These are phyloP conservation scores for Cephalotes varians DNA, from an alignment of 2,888 invertebrate species.

Conservation along the genomic window DNA sequence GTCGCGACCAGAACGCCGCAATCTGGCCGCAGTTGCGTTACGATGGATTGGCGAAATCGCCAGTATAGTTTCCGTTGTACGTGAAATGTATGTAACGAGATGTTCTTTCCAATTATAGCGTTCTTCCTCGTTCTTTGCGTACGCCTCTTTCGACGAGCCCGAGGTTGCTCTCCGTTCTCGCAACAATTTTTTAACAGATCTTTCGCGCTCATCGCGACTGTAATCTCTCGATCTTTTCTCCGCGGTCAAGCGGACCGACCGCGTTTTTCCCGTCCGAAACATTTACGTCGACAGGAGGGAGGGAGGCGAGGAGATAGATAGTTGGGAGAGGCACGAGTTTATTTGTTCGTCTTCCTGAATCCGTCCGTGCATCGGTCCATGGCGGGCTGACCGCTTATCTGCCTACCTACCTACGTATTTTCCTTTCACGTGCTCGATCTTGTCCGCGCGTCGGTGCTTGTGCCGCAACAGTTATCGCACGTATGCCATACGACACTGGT, in stretches of 20 bases:
- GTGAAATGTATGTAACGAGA: neutral
- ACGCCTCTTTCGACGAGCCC: neutral
- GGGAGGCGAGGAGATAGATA: neutral
- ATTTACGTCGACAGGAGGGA: slow-evolving; percentile 13
- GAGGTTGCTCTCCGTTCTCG: neutral
- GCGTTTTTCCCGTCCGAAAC: neutral
- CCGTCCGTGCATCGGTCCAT: slow-evolving; percentile 45
- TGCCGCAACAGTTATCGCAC: slow-evolving; percentile 65
- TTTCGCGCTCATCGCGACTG: neutral
- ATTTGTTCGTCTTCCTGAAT: slow-evolving; percentile 33
- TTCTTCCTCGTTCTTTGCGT: neutral
- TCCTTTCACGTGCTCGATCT: slow-evolving; percentile 52
- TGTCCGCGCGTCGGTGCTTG: slow-evolving; percentile 42
- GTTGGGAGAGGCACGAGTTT: slow-evolving; percentile 13
- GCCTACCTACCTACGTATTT: slow-evolving; percentile 52
- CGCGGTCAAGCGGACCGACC: neutral
- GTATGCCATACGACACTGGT: slow-evolving; percentile 60
- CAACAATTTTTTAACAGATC: neutral
- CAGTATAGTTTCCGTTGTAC: neutral
- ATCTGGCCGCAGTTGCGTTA: slow-evolving; percentile 8
- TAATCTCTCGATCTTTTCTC: neutral
- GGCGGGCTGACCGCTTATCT: slow-evolving; percentile 45
- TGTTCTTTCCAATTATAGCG: slow-evolving; percentile 8
- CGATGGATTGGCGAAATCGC: slow-evolving; percentile 19
- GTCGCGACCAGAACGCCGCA: neutral